Evolutionary conservation across 2,797 vertebrate species (phyloP).

Genomic region (Nothura maculosa): DNA sequence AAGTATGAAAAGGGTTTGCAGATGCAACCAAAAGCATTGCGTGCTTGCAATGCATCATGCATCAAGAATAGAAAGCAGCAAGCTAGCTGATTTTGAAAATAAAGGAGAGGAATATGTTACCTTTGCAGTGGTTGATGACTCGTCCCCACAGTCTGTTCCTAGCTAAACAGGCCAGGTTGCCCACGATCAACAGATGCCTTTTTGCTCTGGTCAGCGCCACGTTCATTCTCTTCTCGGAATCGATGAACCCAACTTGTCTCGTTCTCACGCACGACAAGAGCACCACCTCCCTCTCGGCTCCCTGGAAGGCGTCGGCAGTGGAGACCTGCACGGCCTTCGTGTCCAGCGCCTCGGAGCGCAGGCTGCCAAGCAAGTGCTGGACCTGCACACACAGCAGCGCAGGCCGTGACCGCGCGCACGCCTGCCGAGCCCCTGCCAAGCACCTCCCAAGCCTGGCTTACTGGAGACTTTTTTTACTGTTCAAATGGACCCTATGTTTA

Average conservation of each 20-base stretch:
- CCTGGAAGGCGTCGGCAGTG: conserved; percentile 86
- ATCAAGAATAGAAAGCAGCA: neutral
- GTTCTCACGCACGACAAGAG: conserved; percentile 85
- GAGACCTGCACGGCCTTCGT: conserved; percentile 81
- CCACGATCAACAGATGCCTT: conserved; percentile 83
- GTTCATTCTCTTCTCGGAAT: conserved; percentile 82
- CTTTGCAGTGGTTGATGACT: conserved; percentile 84
- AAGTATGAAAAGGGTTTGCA: neutral
- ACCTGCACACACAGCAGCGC: no score
- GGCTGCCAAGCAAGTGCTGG: conserved; percentile 50
- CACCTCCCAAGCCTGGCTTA: no score
- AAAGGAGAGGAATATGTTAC: conserved; percentile 49
- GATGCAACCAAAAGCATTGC: neutral
- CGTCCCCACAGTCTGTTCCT: conserved; percentile 80
- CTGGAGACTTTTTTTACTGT: no score
- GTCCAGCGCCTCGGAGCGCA: neutral
- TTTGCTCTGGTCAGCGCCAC: conserved; percentile 83
- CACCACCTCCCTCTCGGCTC: conserved; percentile 84
- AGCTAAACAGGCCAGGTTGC: conserved; percentile 79
- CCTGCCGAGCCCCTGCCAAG: no score
- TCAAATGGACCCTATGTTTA: neutral
- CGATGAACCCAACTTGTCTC: conserved; percentile 82
- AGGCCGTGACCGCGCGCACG: no score
- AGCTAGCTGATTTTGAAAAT: neutral
- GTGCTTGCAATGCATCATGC: rapidly evolving